phyloP scores from a whole-genome alignment of 2,888 invertebrate genomes.

The Andricus curvator region DNA sequence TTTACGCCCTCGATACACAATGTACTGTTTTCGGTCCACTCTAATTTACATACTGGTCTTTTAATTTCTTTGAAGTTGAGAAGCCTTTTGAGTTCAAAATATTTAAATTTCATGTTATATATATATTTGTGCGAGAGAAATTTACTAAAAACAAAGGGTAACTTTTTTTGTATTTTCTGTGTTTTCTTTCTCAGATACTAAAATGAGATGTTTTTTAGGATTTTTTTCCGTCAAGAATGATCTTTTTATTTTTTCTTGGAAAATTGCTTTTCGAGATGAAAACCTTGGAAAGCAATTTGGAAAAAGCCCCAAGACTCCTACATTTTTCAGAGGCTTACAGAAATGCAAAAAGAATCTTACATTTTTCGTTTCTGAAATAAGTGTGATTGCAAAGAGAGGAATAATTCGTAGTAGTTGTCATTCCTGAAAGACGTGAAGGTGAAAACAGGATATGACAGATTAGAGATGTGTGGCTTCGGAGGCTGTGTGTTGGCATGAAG shows the following conservation, averaged over 20 bases:
- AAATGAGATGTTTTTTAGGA: too few relatives aligned
- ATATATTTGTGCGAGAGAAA: too few relatives aligned
- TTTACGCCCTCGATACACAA: too few relatives aligned
- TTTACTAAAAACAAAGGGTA: too few relatives aligned
- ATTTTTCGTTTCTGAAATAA: neutral
- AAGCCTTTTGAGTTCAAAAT: too few relatives aligned
- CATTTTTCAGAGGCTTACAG: neutral
- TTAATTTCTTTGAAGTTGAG: too few relatives aligned
- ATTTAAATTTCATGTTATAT: too few relatives aligned
- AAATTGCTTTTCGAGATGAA: neutral
- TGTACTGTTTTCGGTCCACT: too few relatives aligned
- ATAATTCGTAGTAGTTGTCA: constrained; percentile 4
- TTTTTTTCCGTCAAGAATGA: too few relatives aligned
- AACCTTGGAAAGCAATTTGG: neutral
- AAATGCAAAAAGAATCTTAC: neutral
- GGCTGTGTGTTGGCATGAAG: constrained; percentile 49
- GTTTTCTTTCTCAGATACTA: too few relatives aligned
- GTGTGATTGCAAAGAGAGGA: neutral
- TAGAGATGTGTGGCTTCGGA: constrained; percentile 47
- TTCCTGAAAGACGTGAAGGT: constrained; percentile 3
- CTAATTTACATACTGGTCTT: too few relatives aligned
- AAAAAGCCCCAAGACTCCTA: neutral
- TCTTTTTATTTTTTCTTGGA: neutral
- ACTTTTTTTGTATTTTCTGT: too few relatives aligned
- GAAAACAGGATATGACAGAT: constrained; percentile 46